Conservation (phyloP, 2,797 vertebrate genomes). For the Gymnothorax javanicus region DNA sequence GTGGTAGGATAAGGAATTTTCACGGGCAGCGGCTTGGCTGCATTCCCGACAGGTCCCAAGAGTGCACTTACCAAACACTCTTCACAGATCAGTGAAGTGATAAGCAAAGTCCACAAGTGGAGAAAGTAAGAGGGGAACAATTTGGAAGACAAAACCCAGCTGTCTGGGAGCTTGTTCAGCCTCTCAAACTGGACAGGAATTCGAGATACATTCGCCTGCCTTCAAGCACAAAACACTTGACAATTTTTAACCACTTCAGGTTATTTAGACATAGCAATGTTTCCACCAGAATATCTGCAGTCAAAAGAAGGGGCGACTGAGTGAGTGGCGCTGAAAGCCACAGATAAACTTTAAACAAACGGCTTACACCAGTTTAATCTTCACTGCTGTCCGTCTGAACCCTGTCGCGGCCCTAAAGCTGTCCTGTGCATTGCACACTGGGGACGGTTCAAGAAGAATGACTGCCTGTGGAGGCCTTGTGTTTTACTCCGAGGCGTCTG, state of each 20-base stretch:
- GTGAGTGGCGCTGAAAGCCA: neutral
- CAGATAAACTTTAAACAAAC: neutral
- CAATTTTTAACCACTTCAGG: neutral
- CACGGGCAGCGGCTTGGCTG: neutral
- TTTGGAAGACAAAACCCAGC: neutral
- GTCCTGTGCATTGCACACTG: neutral
- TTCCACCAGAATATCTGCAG: neutral
- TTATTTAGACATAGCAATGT: neutral
- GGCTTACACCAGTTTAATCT: neutral
- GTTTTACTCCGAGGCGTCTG: neutral
- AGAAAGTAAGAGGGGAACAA: neutral
- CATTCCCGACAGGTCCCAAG: neutral
- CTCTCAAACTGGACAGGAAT: neutral
- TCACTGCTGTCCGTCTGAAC: neutral
- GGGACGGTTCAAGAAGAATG: neutral
- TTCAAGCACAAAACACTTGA: neutral
- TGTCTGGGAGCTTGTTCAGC: neutral
- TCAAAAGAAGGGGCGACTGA: neutral
- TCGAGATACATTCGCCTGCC: neutral
- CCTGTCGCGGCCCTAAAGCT: neutral
- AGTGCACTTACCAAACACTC: neutral
- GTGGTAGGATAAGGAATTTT: conserved; percentile 10
- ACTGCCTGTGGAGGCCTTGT: neutral
- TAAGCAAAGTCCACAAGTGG: neutral
- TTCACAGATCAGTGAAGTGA: conserved; percentile 4